Percentiles rank a stretch among this genome's conserved stretches.
phyloP scores from a whole-genome alignment of 2,888 invertebrate genomes.

The Drosophila fungiperda region DNA sequence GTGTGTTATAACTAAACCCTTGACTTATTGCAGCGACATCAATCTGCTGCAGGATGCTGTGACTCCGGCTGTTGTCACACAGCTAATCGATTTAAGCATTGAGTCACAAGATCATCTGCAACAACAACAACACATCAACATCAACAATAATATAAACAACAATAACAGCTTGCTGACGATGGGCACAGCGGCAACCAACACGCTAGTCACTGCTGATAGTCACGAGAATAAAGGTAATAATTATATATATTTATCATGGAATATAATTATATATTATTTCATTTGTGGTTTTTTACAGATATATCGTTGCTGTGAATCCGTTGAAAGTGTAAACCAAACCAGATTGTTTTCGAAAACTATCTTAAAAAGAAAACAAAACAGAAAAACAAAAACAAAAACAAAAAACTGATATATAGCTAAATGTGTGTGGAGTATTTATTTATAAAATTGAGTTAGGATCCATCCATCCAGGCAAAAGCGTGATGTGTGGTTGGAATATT shows the following conservation, averaged over 20 bases:
- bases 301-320: constrained; percentile 85
- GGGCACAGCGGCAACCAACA: constrained; percentile 81
- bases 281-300: constrained; percentile 56
- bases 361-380: constrained; percentile 31
- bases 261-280: background rate
- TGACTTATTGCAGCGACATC: constrained; percentile 79
- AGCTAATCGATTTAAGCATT: constrained; percentile 85
- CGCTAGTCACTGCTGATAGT: constrained; percentile 86
- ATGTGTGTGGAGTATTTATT: constrained; percentile 81
- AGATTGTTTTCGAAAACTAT: constrained; percentile 69
- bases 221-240: constrained; percentile 84
- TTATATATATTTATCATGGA: background rate
- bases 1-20: constrained; percentile 11
- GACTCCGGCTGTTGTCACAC: constrained; percentile 81
- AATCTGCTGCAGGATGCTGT: constrained; percentile 83
- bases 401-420: constrained; percentile 77
- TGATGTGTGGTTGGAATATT: constrained; percentile 18
- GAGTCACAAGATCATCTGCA: constrained; percentile 83
- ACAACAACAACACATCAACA: constrained; percentile 76
- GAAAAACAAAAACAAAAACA: constrained; percentile 12
- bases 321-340: constrained; percentile 68
- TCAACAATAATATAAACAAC: constrained; percentile 77
- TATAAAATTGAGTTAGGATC: constrained; percentile 63
- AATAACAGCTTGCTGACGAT: constrained; percentile 84
- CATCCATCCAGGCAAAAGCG: constrained; percentile 31